These are phyloP conservation scores for Calameuta idolon DNA, from an alignment of 2,888 invertebrate genomes.

Conservation along the genomic window DNA sequence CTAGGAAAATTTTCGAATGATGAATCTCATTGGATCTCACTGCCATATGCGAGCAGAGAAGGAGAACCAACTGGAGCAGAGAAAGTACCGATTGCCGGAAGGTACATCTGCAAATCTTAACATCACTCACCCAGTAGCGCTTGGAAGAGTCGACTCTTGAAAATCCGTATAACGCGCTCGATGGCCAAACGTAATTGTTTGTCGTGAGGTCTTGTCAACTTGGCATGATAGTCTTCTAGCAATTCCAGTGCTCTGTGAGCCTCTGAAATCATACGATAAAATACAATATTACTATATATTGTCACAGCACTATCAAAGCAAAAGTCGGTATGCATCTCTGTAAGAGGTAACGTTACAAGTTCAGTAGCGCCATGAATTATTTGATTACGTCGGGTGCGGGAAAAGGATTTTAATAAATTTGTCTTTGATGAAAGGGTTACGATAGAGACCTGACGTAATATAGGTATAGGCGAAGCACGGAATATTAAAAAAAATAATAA, in stretches of 20 bases:
- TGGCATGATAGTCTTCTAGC: conserved; percentile 97
- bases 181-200: conserved; percentile 95
- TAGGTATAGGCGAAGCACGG: too few species aligned
- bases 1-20: too few species aligned
- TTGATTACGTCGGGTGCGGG: too few species aligned
- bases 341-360: neutral
- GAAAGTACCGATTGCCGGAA: conserved; percentile 4
- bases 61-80: conserved; percentile 3
- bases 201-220: conserved; percentile 93
- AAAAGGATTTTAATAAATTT: too few species aligned
- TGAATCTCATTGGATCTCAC: too few species aligned
- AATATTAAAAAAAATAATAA: too few species aligned
- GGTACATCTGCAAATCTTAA: neutral
- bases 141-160: conserved; percentile 98
- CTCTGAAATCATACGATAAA: conserved; percentile 73
- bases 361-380: too few species aligned
- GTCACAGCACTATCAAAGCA: neutral
- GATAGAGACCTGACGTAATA: too few species aligned
- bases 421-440: too few species aligned
- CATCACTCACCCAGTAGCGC: conserved; percentile 90
- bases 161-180: conserved; percentile 97
- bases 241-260: conserved; percentile 98
- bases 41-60: too few species aligned
- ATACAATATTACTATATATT: too few species aligned
- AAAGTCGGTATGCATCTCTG: conserved; percentile 19